Evolutionary conservation across 2,888 invertebrate species (phyloP).

Genomic region (Drosophila limbata): DNA sequence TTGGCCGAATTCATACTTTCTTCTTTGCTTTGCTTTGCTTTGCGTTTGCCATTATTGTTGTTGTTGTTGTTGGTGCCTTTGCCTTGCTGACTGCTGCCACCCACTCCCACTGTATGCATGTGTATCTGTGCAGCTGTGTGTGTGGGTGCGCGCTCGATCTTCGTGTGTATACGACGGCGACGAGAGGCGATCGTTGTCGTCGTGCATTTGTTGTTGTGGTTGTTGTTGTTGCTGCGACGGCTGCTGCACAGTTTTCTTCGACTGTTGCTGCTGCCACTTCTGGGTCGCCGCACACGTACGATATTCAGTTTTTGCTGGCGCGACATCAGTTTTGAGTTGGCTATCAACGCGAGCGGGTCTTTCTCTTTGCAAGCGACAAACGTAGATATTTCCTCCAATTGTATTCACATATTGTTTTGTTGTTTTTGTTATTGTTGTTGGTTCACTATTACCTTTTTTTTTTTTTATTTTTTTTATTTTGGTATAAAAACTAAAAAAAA

Average conservation of each 20-base stretch:
- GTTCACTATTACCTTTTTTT: constrained; percentile 40
- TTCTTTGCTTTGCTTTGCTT: constrained; percentile 53
- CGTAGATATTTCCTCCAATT: constrained; percentile 82
- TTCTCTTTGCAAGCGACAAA: constrained; percentile 85
- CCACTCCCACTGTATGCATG: constrained; percentile 58
- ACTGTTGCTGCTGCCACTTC: constrained; percentile 42
- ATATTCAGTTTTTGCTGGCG: constrained; percentile 79
- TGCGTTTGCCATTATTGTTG: constrained; percentile 4
- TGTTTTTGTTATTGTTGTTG: constrained; percentile 71
- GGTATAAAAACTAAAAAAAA: constrained; percentile 30
- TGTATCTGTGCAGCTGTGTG: constrained; percentile 27
- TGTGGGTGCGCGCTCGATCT: constrained; percentile 44
- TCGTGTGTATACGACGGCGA: constrained; percentile 45
- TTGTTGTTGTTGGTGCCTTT: constrained; percentile 27
- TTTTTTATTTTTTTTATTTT: constrained; percentile 61
- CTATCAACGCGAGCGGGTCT: constrained; percentile 86
- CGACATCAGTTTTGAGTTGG: constrained; percentile 86
- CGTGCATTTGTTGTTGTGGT: constrained; percentile 51
- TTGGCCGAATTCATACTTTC: constrained; percentile 67
- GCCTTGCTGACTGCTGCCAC: constrained; percentile 48
- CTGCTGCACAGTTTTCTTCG: constrained; percentile 66
- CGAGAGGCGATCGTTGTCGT: constrained; percentile 63
- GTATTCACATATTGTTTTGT: constrained; percentile 71
- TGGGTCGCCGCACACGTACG: constrained; percentile 69
- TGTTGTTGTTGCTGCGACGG: constrained; percentile 28